phyloP scores from a whole-genome alignment of 2,797 vertebrate species.

The Cygnus olor region DNA sequence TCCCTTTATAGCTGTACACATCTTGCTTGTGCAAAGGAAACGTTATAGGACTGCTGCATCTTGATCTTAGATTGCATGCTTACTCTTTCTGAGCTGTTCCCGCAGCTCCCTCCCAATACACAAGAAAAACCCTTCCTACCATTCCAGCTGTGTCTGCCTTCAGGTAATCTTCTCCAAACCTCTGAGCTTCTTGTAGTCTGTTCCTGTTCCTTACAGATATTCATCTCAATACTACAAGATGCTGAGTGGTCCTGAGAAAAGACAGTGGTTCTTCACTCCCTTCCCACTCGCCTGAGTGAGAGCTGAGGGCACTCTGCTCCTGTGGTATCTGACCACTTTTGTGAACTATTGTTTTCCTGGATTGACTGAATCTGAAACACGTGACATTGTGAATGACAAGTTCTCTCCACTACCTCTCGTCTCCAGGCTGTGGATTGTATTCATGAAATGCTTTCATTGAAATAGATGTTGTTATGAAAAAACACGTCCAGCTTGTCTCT shows the following conservation, averaged over 20 bases:
- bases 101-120: not conserved
- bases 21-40: not conserved
- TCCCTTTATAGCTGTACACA: not conserved
- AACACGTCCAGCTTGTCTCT: not conserved
- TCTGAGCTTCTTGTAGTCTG: slow-evolving; percentile 25
- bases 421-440: not conserved
- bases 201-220: slow-evolving; percentile 9
- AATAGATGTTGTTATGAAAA: not conserved
- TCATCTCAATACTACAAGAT: slow-evolving; percentile 30
- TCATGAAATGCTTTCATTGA: not conserved
- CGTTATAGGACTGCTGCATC: not conserved
- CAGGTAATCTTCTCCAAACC: slow-evolving; percentile 12
- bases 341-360: slow-evolving; percentile 24
- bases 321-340: not conserved
- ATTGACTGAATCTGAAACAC: slow-evolving; percentile 3
- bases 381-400: not conserved
- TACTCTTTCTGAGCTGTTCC: not conserved
- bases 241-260: slow-evolving; percentile 31
- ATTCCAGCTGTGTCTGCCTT: slow-evolving; percentile 38
- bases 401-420: not conserved
- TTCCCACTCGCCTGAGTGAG: not conserved
- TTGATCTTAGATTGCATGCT: not conserved
- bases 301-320: not conserved
- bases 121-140: slow-evolving; percentile 58
- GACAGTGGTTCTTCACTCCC: not conserved